Percentiles rank a stretch among this genome's conserved stretches.
These are phyloP conservation scores for Chrysotoxum bicinctum DNA, from an alignment of 2,888 invertebrate species.

Conservation along the genomic window DNA sequence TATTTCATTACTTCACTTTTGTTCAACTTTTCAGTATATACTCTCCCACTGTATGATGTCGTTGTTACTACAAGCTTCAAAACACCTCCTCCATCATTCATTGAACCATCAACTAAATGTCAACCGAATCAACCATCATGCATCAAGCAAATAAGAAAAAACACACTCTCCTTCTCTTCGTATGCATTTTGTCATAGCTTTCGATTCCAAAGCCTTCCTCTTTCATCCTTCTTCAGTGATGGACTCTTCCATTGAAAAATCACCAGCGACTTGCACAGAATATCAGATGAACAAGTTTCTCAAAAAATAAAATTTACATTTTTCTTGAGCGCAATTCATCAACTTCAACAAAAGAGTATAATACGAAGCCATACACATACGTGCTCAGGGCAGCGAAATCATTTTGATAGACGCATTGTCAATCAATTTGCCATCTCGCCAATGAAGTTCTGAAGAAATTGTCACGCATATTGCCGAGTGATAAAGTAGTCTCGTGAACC, in stretches of 20 bases:
- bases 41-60: neutral
- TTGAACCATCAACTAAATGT: constrained; percentile 43
- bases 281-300: constrained; percentile 50
- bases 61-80: neutral
- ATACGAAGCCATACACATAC: constrained; percentile 27
- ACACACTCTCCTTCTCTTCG: constrained; percentile 1
- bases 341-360: constrained; percentile 4
- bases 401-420: constrained; percentile 65
- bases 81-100: constrained; percentile 46
- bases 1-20: neutral
- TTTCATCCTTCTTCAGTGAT: neutral
- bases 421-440: constrained; percentile 65
- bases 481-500: constrained; percentile 50
- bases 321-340: constrained; percentile 43
- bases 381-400: constrained; percentile 60
- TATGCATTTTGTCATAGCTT: neutral
- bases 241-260: constrained; percentile 48
- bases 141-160: constrained; percentile 16
- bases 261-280: constrained; percentile 34
- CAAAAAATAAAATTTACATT: constrained; percentile 48
- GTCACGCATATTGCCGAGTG: constrained; percentile 40
- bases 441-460: constrained; percentile 62
- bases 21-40: neutral
- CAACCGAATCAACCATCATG: constrained; percentile 4
- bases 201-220: neutral